Evolutionary conservation across 2,113 vertebrate genomes (phyloP).

Genomic region (Megaceryle torquata): DNA sequence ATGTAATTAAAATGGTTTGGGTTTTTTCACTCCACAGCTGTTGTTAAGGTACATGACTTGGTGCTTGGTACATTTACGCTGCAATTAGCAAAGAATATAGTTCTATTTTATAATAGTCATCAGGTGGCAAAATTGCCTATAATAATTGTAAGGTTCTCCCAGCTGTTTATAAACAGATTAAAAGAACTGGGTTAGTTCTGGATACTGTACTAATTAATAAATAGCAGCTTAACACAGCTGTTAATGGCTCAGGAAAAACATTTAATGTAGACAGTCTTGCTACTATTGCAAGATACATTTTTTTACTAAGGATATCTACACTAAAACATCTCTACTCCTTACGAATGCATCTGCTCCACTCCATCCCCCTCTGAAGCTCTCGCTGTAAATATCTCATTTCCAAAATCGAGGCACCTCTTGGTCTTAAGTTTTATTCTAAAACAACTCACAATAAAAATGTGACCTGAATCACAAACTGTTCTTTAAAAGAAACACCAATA

Average conservation of each 20-base stretch:
- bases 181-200: slow-evolving; percentile 55
- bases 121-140: slow-evolving; percentile 29
- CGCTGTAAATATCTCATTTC: slow-evolving; percentile 48
- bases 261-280: slow-evolving; percentile 31
- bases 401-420: slow-evolving; percentile 58
- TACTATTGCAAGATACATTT: not conserved
- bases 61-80: not conserved
- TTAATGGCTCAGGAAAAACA: slow-evolving; percentile 63
- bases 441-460: slow-evolving; percentile 26
- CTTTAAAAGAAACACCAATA: slow-evolving; percentile 17
- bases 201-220: slow-evolving; percentile 67
- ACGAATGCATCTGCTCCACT: slow-evolving; percentile 50
- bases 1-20: not conserved
- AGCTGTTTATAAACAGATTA: slow-evolving; percentile 52
- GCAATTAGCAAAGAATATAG: slow-evolving; percentile 41
- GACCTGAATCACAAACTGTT: slow-evolving; percentile 28
- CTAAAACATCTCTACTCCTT: slow-evolving; percentile 57
- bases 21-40: not conserved
- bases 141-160: slow-evolving; percentile 24
- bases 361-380: slow-evolving; percentile 54
- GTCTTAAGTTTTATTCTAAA: slow-evolving; percentile 22
- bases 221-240: slow-evolving; percentile 29
- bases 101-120: slow-evolving; percentile 32
- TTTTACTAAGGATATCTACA: slow-evolving; percentile 37
- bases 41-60: not conserved